Base-by-base conservation (phyloP, 1,140 invertebrate genomes). In the Saccostrea cuccullata region DNA sequence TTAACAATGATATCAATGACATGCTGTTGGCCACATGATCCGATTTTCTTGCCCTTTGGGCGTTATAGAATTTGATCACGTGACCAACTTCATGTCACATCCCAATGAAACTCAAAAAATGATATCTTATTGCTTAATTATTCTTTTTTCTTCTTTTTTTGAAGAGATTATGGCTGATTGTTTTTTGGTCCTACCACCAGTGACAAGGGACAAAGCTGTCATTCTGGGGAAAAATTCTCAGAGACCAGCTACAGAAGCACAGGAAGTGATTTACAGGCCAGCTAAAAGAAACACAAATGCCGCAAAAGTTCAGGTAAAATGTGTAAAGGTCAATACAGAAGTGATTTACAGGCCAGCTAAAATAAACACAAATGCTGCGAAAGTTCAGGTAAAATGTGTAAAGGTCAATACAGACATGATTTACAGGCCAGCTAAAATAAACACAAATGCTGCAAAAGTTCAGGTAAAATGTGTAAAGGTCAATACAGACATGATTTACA, bases 211-310 rank as follows among this genome's bases (percentile, higher is more conserved):
- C 88, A 96, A 96, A 40, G 92, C 92, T 87, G 95, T 96, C 11
- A 95, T 97, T 86, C 97, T 97, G 95, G 97, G 97, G 1, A 97
- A 97, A 94, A 97, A 97, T 94, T 96, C 97, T 36, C 97, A 97
- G 94, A 94, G 97, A 70, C 97, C 97, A 6, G 93, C 95, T 87
- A 96, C 96, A 87, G 97, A 97, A 94, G 96, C 97, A 1, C 97
- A 97, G 95, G 97, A 97, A 95, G 96, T 97, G 11, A 94, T 97
- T 47, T 97, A 96, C 92, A 89, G 95, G 40, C 96, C 96, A 88
- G 94, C 96, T 58, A 93, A 94, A 89, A 91, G 95, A 86, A 92
- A 95, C 91, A 77, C 91, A 58, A 82, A 90, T 47, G 94, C 94
- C 23, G 88, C 91, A 26, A 96, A 95, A 92, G 83, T 83, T 12